Evolutionary conservation across 1,140 invertebrate genomes (phyloP).

Genomic region (Parapsyche elsis): DNA sequence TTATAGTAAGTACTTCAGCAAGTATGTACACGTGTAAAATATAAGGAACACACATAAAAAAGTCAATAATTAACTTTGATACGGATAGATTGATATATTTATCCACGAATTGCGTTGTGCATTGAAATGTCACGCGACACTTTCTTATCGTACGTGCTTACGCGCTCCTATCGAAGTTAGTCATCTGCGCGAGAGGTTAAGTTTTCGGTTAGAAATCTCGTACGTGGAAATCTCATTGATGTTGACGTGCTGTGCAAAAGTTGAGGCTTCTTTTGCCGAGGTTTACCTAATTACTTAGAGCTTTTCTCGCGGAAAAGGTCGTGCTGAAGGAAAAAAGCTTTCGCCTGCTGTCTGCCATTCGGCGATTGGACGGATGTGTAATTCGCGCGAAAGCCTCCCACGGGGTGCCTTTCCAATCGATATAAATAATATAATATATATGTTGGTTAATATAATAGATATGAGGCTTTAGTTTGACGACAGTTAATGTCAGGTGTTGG

Average conservation of each 20-base stretch:
- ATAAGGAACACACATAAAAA: too few species aligned
- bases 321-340: background rate
- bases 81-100: too few species aligned
- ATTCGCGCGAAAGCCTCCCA: too few species aligned
- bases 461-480: background rate
- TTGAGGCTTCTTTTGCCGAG: background rate
- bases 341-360: background rate
- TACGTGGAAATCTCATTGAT: slow-evolving; percentile 20
- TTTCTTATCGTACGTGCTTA: background rate
- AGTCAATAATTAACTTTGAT: too few species aligned
- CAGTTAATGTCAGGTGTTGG: too few species aligned
- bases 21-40: too few species aligned
- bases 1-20: too few species aligned
- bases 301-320: background rate
- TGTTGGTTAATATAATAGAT: too few species aligned
- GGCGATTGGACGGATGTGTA: background rate
- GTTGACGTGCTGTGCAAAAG: slow-evolving; percentile 13
- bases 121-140: background rate
- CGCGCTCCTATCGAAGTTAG: background rate
- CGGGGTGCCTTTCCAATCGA: slow-evolving; percentile 1
- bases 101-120: background rate
- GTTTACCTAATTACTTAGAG: slow-evolving; percentile 27
- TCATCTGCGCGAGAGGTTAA: background rate
- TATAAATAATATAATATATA: too few species aligned
- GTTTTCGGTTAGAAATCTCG: background rate